These are phyloP conservation scores for Endotricha flammealis DNA, from an alignment of 2,888 invertebrate genomes.

Conservation along the genomic window DNA sequence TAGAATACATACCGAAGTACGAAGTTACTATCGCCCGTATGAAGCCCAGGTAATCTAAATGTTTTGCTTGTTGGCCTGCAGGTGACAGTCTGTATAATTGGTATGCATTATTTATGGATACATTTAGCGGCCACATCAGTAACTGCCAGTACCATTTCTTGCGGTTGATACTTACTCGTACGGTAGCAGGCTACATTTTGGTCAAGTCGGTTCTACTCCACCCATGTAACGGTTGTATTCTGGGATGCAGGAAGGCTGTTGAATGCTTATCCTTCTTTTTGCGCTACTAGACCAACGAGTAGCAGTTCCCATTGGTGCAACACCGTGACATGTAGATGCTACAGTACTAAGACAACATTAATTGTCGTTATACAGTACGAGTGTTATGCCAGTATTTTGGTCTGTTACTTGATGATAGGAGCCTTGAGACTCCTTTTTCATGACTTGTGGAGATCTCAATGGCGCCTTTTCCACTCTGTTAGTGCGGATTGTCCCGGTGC, in stretches of 20 bases:
- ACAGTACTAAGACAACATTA: not conserved
- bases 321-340: not conserved
- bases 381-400: not conserved
- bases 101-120: too few species aligned
- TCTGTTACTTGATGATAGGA: not conserved
- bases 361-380: not conserved
- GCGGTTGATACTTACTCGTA: too few species aligned
- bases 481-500: too few species aligned
- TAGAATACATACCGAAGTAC: too few species aligned
- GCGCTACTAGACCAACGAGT: not conserved
- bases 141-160: too few species aligned
- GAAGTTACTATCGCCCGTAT: too few species aligned
- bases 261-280: not conserved
- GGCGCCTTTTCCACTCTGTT: too few species aligned
- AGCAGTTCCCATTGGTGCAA: not conserved
- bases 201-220: conserved; percentile 1
- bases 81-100: too few species aligned
- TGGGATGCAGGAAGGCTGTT: not conserved
- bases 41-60: too few species aligned
- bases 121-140: too few species aligned
- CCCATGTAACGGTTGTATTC: not conserved
- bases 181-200: not conserved
- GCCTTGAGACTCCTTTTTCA: not conserved
- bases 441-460: not conserved
- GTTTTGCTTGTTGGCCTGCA: too few species aligned